Percentiles rank a stretch among this genome's conserved stretches.
phyloP scores from a whole-genome alignment of 2,113 vertebrate species.

The Epinephelus fuscoguttatus region DNA sequence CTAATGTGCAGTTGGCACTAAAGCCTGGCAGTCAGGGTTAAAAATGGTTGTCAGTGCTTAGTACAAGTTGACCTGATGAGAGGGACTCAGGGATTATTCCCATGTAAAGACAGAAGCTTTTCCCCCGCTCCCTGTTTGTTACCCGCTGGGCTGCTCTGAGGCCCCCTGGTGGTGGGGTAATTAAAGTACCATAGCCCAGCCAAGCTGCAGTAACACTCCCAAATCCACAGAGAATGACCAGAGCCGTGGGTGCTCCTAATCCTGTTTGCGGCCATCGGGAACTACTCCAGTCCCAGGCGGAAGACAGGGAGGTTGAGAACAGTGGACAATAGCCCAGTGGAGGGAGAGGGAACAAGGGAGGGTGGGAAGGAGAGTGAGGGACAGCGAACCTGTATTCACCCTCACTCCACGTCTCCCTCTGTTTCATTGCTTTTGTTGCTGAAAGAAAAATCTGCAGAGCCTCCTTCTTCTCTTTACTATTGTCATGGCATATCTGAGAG shows the following conservation, averaged over 20 bases:
- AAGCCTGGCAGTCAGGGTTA: constrained; percentile 28
- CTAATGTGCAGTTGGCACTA: neutral
- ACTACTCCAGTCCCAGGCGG: constrained; percentile 76
- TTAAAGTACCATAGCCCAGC: constrained; percentile 84
- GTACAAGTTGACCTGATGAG: constrained; percentile 66
- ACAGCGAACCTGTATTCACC: constrained; percentile 66
- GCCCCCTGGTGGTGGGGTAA: constrained; percentile 87
- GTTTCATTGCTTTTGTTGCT: constrained; percentile 65
- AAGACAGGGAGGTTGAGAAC: constrained; percentile 72
- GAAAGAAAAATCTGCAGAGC: constrained; percentile 49
- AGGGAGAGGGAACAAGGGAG: constrained; percentile 60
- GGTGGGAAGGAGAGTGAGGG: constrained; percentile 59
- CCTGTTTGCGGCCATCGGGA: constrained; percentile 83
- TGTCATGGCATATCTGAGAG: constrained; percentile 46
- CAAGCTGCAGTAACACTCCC: constrained; percentile 82
- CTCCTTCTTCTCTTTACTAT: constrained; percentile 46
- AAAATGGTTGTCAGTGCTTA: constrained; percentile 51
- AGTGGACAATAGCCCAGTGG: constrained; percentile 76
- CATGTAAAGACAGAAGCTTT: constrained; percentile 74
- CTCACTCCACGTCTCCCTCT: constrained; percentile 68
- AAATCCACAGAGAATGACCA: constrained; percentile 81
- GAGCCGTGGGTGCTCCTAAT: constrained; percentile 85
- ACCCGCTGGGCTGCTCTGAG: constrained; percentile 69
- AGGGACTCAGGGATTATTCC: constrained; percentile 72
- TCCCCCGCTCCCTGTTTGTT: constrained; percentile 52